Conservation (phyloP, 2,888 invertebrate species). For the Caenorhabditis sp. region DNA sequence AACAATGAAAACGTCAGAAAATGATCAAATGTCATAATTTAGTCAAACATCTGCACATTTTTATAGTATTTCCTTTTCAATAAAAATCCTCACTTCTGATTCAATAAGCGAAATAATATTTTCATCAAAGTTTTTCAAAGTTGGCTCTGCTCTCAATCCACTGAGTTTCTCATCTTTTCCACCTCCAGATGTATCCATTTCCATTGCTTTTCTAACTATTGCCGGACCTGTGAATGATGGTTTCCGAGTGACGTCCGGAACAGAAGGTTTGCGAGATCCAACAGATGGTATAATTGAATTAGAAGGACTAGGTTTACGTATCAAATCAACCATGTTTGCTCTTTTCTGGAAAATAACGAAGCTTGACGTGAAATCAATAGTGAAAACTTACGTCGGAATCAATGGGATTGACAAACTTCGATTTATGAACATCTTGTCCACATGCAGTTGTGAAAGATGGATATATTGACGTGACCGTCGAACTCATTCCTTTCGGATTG, state of each 20-base stretch:
- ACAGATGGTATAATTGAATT: neutral
- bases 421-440: conserved; percentile 28
- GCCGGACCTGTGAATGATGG: conserved; percentile 2
- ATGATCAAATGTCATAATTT: too few species aligned
- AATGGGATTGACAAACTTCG: conserved; percentile 17
- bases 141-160: conserved; percentile 48
- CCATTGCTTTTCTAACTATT: conserved; percentile 45
- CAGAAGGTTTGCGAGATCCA: conserved; percentile 11
- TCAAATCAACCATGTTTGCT: neutral
- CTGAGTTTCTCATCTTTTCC: conserved; percentile 29
- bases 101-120: conserved; percentile 55
- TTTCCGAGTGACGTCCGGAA: neutral
- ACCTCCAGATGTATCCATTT: conserved; percentile 45
- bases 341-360: neutral
- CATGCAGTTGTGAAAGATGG: conserved; percentile 27
- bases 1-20: too few species aligned
- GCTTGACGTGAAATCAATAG: neutral
- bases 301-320: neutral
- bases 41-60: neutral
- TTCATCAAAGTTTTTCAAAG: conserved; percentile 53
- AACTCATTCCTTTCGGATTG: conserved; percentile 11
- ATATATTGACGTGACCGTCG: conserved; percentile 13
- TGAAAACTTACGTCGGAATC: conserved; percentile 5
- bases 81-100: conserved; percentile 37
- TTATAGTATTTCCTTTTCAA: neutral